Evolutionary conservation across 2,888 invertebrate species (phyloP), one percentile per base, ranked within the genome.

Genomic region (Eupithecia pulchellata): DNA sequence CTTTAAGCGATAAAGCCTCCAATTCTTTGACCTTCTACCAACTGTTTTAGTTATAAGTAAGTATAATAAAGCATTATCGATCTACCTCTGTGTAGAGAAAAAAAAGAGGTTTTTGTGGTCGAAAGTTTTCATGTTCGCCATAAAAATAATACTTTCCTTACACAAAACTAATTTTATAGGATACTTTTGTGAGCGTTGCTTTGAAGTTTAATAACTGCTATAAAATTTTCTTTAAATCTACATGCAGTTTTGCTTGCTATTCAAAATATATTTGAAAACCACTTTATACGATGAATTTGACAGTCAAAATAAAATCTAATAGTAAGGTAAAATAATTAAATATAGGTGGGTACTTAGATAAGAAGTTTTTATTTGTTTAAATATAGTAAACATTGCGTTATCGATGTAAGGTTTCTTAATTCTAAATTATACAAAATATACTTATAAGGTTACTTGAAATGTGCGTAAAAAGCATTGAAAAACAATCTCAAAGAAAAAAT

Each of bases 61-160:
- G n/a, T n/a, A n/a, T n/a, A n/a, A n/a, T n/a, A n/a, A n/a, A n/a
- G n/a, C n/a, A n/a, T n/a, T n/a, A n/a, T n/a, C n/a, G n/a, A n/a
- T n/a, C n/a, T n/a, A n/a, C n/a, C n/a, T n/a, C n/a, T n/a, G n/a
- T n/a, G n/a, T n/a, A n/a, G n/a, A n/a, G n/a, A n/a, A n/a, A n/a
- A n/a, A n/a, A n/a, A n/a, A n/a, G n/a, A n/a, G n/a, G 86, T 79
- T 83, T 81, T 81, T 73, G 75, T 73, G 84, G 85, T 29, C 81
- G 55, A 42, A 61, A 52, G 34, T 68, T 39, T 42, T 42, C 42
- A 42, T n/a, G n/a, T n/a, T 42, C 0, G 8, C n/a, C n/a, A 8
- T 42, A 42, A 8, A 17, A 20, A 42, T 39, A 39, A 5, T n/a
- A n/a, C 42, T 42, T 42, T 42, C n/a, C 39, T 39, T n/a, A 42